These are phyloP conservation scores for Micronycteris hirsuta DNA, from an alignment of 2,113 vertebrate genomes.

Conservation along the genomic window DNA sequence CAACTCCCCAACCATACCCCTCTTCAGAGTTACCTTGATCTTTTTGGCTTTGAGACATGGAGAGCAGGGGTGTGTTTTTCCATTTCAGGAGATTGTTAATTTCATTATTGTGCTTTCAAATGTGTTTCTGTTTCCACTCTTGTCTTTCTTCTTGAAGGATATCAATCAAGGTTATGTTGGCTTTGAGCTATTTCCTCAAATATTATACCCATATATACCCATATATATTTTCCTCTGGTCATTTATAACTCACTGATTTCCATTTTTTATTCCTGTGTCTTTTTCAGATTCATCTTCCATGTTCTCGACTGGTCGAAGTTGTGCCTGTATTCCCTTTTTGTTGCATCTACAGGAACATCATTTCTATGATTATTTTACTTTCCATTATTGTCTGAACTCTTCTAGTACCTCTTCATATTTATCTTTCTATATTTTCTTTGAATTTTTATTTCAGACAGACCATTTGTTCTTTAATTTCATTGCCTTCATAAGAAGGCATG, in stretches of 20 bases:
- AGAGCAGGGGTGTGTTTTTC: neutral
- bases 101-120: neutral
- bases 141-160: neutral
- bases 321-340: neutral
- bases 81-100: neutral
- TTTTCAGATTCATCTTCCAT: neutral
- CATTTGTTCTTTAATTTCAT: neutral
- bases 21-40: neutral
- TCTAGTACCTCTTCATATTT: neutral
- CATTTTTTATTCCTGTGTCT: neutral
- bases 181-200: neutral
- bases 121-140: neutral
- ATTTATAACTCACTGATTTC: neutral
- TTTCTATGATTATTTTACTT: neutral
- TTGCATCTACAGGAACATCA: neutral
- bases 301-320: neutral
- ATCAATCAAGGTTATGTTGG: neutral
- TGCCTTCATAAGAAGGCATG: neutral
- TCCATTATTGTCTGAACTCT: neutral
- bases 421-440: neutral
- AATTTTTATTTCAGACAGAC: neutral
- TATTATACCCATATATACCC: too few species aligned
- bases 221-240: neutral
- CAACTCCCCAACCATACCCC: accelerated
- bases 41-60: neutral